Percentiles rank a stretch among this genome's conserved stretches.
phyloP scores from a whole-genome alignment of 2,113 vertebrate species.

The Pionites leucogaster region DNA sequence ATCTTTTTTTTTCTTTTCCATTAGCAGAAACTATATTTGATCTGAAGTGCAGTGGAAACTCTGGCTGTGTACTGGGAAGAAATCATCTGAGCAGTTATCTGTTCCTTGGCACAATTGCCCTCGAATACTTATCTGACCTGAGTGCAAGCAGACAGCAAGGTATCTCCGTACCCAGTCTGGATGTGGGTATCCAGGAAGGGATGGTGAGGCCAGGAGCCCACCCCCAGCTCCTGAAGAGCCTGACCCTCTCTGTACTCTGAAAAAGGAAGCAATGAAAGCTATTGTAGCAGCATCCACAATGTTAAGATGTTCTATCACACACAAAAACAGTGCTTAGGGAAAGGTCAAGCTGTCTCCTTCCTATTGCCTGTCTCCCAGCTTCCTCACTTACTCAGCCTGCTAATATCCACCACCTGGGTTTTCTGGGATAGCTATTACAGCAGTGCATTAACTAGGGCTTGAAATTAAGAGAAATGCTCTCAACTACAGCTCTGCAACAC shows the following conservation, averaged over 20 bases:
- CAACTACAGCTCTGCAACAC: not conserved
- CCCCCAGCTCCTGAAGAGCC: not conserved
- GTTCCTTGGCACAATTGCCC: not conserved
- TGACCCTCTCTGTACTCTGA: not conserved
- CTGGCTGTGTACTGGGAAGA: not conserved
- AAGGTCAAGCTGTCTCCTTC: fast-evolving
- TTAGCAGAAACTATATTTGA: not conserved
- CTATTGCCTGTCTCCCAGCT: not conserved
- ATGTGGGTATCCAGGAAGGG: fast-evolving
- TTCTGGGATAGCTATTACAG: not conserved
- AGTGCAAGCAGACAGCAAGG: not conserved
- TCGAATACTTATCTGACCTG: no score
- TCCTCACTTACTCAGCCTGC: fast-evolving
- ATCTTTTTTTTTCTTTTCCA: not conserved
- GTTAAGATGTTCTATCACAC: not conserved
- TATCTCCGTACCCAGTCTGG: not conserved
- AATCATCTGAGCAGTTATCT: not conserved
- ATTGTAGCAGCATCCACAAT: not conserved
- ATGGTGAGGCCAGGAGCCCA: not conserved
- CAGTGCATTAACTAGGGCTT: not conserved
- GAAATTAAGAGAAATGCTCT: not conserved
- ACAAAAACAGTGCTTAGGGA: not conserved
- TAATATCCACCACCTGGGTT: not conserved
- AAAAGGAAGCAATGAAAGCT: not conserved
- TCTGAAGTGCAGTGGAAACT: not conserved